A percentile compares a stretch with the other conserved stretches of the same genome.
These are phyloP conservation scores for Ochotona princeps DNA, from an alignment of 2,113 vertebrate species.

Conservation along the genomic window DNA sequence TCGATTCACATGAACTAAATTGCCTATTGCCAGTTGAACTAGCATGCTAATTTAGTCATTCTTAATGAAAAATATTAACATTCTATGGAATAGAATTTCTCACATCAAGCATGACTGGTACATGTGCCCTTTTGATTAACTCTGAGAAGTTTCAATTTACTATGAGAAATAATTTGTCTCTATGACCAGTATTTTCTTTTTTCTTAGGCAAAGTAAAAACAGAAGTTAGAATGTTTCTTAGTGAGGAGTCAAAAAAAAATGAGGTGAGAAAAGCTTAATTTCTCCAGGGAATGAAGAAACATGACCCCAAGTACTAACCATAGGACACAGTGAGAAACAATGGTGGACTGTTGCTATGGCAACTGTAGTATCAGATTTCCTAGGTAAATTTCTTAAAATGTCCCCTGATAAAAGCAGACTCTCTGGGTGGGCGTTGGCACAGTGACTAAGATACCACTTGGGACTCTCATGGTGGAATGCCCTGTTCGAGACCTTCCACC, in stretches of 20 bases:
- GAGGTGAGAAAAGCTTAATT: neutral
- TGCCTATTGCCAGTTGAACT: neutral
- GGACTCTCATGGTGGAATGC: too few species aligned
- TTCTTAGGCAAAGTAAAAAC: neutral
- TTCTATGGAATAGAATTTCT: slow-evolving; percentile 3
- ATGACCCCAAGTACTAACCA: neutral
- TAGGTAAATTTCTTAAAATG: neutral
- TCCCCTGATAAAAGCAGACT: neutral
- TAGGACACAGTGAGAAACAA: neutral
- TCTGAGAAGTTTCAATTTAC: neutral
- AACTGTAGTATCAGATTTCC: neutral
- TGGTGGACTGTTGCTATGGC: neutral
- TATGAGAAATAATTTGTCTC: neutral
- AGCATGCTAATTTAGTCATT: slow-evolving; percentile 27
- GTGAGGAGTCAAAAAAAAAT: neutral
- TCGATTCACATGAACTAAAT: slow-evolving; percentile 24
- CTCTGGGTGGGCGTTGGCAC: too few species aligned
- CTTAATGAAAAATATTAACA: neutral
- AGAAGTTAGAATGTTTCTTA: neutral
- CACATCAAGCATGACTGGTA: neutral
- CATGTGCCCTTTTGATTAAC: neutral
- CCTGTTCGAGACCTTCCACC: too few species aligned
- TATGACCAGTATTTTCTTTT: neutral
- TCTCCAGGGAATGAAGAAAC: neutral
- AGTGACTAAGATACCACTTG: too few species aligned